Conservation (phyloP, 2,888 invertebrate genomes). For the Standfussiana lucernea region DNA sequence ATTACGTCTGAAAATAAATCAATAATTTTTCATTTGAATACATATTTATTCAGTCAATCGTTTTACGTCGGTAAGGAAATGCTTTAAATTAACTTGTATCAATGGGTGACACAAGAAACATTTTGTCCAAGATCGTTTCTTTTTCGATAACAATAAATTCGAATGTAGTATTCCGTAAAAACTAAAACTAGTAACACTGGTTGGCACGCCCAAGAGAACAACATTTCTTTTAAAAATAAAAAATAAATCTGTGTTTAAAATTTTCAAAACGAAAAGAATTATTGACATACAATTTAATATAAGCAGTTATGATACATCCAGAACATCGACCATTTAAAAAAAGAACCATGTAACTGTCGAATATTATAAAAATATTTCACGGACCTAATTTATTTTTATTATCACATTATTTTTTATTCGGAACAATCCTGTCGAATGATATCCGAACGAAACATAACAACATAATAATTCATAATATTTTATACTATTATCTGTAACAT, state of each 20-base stretch:
- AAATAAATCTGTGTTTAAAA: constrained; percentile 11
- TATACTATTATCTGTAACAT: constrained; percentile 60
- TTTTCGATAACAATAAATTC: constrained; percentile 26
- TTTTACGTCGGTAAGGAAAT: background rate
- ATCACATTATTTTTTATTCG: constrained; percentile 69
- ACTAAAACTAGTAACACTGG: background rate
- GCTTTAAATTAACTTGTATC: constrained; percentile 45
- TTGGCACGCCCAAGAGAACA: constrained; percentile 8
- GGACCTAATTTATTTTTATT: constrained; percentile 69
- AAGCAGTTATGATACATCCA: constrained; percentile 40
- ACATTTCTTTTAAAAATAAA: background rate
- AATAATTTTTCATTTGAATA: background rate
- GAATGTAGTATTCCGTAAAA: constrained; percentile 11
- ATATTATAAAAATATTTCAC: constrained; percentile 57
- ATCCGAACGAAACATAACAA: constrained; percentile 67
- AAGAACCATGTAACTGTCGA: constrained; percentile 54
- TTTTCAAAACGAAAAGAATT: constrained; percentile 36
- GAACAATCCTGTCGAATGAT: constrained; percentile 70
- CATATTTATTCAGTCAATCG: too few relatives aligned
- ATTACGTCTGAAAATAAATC: background rate
- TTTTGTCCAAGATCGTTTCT: constrained; percentile 3
- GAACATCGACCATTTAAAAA: constrained; percentile 57
- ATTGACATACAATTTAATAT: constrained; percentile 60
- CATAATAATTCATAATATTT: constrained; percentile 71
- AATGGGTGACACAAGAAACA: too few relatives aligned